Percentiles rank a stretch among this genome's conserved stretches.
These are phyloP conservation scores for Melikaiella ostensackeni DNA, from an alignment of 2,888 invertebrate species.

Conservation along the genomic window DNA sequence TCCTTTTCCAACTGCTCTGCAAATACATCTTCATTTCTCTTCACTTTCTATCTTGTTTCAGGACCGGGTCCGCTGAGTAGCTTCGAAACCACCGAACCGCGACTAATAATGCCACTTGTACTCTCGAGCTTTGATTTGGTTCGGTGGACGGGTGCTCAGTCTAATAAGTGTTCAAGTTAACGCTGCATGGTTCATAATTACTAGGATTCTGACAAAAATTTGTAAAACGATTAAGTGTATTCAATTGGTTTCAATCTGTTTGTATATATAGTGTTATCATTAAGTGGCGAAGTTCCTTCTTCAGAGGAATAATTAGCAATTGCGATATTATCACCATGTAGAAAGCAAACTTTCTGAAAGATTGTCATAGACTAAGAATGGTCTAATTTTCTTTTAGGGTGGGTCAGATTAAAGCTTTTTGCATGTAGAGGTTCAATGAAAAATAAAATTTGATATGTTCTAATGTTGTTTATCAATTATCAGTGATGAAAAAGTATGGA, in stretches of 20 bases:
- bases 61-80: constrained; percentile 37
- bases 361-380: too few species aligned
- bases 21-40: constrained; percentile 33
- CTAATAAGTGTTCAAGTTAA: not conserved
- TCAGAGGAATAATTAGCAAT: too few species aligned
- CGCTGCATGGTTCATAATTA: not conserved
- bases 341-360: too few species aligned
- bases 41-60: constrained; percentile 57
- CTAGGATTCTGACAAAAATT: not conserved
- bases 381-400: too few species aligned
- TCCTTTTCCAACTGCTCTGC: constrained; percentile 6
- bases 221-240: not conserved
- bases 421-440: too few species aligned
- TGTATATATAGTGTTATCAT: too few species aligned
- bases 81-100: constrained; percentile 56
- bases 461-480: too few species aligned
- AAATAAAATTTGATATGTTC: too few species aligned
- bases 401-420: too few species aligned
- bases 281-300: too few species aligned
- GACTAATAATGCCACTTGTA: constrained; percentile 64
- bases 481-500: too few species aligned
- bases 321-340: too few species aligned
- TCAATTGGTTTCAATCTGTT: not conserved
- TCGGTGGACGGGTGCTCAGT: not conserved
- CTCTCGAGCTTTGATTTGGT: constrained; percentile 50